Evolutionary conservation across 2,888 invertebrate species (phyloP).

Genomic region (Lycaena phlaeas): DNA sequence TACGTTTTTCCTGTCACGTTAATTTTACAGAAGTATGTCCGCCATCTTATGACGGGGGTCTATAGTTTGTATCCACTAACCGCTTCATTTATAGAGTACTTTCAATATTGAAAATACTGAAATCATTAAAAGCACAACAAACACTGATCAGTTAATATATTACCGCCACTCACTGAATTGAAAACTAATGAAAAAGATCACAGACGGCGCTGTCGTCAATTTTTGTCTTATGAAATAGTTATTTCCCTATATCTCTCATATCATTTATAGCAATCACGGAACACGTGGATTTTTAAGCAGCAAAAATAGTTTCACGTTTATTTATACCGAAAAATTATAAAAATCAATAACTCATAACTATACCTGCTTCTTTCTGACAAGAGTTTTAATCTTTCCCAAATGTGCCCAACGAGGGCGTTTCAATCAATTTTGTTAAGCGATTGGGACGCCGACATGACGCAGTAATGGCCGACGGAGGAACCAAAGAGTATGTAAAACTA

Average conservation of each 20-base stretch:
- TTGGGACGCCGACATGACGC: slow-evolving; percentile 39
- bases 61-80: neutral
- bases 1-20: slow-evolving; percentile 9
- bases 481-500: too few species aligned
- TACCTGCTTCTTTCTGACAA: slow-evolving; percentile 23
- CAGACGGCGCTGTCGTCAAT: slow-evolving; percentile 62
- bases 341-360: slow-evolving; percentile 9
- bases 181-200: slow-evolving; percentile 32
- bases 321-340: neutral
- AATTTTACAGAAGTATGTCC: slow-evolving; percentile 21
- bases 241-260: neutral
- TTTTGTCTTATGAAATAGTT: slow-evolving; percentile 23
- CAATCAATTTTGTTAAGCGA: slow-evolving; percentile 47
- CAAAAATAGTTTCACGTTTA: slow-evolving; percentile 7
- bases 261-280: slow-evolving; percentile 11
- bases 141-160: slow-evolving; percentile 27
- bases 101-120: slow-evolving; percentile 5
- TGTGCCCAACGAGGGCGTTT: slow-evolving; percentile 61
- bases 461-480: slow-evolving; percentile 43
- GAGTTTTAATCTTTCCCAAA: slow-evolving; percentile 32
- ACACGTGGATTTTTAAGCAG: slow-evolving; percentile 3
- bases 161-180: slow-evolving; percentile 38
- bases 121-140: slow-evolving; percentile 21
- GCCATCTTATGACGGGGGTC: slow-evolving; percentile 25
- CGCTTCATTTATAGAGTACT: neutral